These are phyloP conservation scores for Coelopa pilipes DNA, from an alignment of 2,888 invertebrate genomes.

Conservation along the genomic window DNA sequence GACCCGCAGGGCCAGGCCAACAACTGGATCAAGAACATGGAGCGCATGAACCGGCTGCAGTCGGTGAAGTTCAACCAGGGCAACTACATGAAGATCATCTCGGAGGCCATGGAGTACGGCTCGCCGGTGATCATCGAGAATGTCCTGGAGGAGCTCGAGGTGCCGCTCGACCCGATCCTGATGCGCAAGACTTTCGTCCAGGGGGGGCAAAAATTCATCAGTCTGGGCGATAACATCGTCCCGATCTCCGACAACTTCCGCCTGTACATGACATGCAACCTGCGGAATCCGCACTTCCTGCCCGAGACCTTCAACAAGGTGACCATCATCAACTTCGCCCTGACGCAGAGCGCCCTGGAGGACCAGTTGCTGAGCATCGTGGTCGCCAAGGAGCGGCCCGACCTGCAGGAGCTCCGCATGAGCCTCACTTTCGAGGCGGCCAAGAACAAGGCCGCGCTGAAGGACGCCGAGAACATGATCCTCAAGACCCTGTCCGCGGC, in stretches of 20 bases:
- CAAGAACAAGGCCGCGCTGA: slow-evolving; percentile 81
- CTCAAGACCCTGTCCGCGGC: slow-evolving; percentile 83
- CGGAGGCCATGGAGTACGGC: slow-evolving; percentile 79
- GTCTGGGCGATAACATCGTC: slow-evolving; percentile 85
- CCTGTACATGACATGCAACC: slow-evolving; percentile 87
- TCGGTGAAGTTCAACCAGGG: slow-evolving; percentile 64
- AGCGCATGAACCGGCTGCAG: slow-evolving; percentile 67
- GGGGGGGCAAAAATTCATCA: slow-evolving; percentile 79
- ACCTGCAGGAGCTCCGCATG: slow-evolving; percentile 85
- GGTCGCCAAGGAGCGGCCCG: slow-evolving; percentile 89
- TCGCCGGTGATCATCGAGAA: slow-evolving; percentile 85
- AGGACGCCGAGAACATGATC: slow-evolving; percentile 90
- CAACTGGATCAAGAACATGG: slow-evolving; percentile 91
- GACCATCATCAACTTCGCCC: slow-evolving; percentile 88
- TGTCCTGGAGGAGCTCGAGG: slow-evolving; percentile 85
- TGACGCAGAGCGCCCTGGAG: slow-evolving; percentile 78
- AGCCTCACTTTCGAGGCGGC: slow-evolving; percentile 83
- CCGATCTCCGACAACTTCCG: slow-evolving; percentile 83
- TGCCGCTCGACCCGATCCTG: slow-evolving; percentile 85
- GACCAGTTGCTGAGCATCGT: slow-evolving; percentile 89
- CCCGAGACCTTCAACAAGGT: slow-evolving; percentile 90
- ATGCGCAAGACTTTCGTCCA: slow-evolving; percentile 82
- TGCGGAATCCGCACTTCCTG: slow-evolving; percentile 88
- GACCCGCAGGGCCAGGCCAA: slow-evolving; percentile 95
- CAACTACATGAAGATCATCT: slow-evolving; percentile 68